Evolutionary conservation across 2,888 invertebrate species (phyloP).

Genomic region (Drosophila acutilabella): DNA sequence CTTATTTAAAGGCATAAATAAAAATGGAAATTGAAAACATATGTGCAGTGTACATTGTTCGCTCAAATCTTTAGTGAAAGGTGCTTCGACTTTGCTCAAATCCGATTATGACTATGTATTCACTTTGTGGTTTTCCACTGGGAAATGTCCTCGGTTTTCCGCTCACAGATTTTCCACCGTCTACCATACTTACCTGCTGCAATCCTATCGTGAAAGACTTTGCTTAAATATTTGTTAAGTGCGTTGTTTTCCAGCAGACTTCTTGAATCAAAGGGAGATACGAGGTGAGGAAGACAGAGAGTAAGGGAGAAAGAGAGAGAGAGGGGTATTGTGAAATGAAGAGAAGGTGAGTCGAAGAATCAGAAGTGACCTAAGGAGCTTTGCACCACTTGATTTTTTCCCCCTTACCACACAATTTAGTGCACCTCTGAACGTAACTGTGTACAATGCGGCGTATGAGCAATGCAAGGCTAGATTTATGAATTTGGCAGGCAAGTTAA

Average conservation of each 20-base stretch:
- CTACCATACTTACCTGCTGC: constrained; percentile 9
- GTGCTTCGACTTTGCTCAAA: constrained; percentile 8
- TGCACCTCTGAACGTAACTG: constrained; percentile 6
- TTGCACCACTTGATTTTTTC: constrained; percentile 23
- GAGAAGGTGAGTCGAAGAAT: constrained; percentile 4
- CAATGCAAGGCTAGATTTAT: constrained; percentile 61
- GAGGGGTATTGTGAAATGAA: too few relatives aligned
- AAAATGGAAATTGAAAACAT: background rate
- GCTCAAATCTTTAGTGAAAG: background rate
- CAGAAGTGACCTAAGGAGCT: constrained; percentile 47
- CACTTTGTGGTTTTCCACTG: constrained; percentile 9
- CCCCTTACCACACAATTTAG: constrained; percentile 6
- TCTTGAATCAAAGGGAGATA: constrained; percentile 20
- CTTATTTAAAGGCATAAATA: background rate
- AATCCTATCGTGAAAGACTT: constrained; percentile 26
- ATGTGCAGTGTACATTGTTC: background rate
- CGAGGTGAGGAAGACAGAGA: background rate
- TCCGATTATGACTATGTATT: constrained; percentile 21
- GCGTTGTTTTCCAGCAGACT: constrained; percentile 65
- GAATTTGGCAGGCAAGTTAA: constrained; percentile 55
- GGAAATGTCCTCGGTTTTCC: background rate
- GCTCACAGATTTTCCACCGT: background rate
- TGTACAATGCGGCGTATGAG: constrained; percentile 47
- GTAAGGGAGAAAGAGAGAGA: too few relatives aligned
- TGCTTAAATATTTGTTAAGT: constrained; percentile 63